Evolutionary conservation across 2,797 vertebrate species (phyloP).

Genomic region (Otolemur crassicaudatus): DNA sequence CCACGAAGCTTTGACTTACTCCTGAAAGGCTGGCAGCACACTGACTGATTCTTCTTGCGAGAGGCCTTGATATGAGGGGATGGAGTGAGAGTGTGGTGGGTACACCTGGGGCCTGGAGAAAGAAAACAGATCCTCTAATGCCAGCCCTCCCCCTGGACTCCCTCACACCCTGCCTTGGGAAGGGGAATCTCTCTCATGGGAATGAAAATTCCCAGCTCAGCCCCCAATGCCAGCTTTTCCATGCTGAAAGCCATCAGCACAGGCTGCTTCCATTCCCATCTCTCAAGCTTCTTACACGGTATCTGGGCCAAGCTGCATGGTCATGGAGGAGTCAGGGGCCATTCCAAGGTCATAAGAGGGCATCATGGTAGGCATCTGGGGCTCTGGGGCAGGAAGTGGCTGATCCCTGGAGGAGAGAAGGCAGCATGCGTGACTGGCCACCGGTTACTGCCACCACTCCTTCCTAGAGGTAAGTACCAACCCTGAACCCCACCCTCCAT

Average conservation of each 20-base stretch:
- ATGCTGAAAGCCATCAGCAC: neutral
- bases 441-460: neutral
- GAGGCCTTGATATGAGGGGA: conserved; percentile 64
- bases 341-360: conserved; percentile 75
- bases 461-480: neutral
- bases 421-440: neutral
- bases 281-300: conserved; percentile 71
- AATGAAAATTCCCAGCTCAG: conserved; percentile 38
- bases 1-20: conserved; percentile 71
- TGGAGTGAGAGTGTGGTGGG: conserved; percentile 65
- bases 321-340: conserved; percentile 64
- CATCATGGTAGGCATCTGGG: conserved; percentile 71
- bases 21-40: conserved; percentile 59
- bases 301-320: conserved; percentile 68
- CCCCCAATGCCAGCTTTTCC: neutral
- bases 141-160: neutral
- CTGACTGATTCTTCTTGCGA: conserved; percentile 55
- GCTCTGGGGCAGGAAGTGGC: conserved; percentile 71
- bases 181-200: neutral
- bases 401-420: conserved; percentile 72
- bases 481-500: fast-evolving
- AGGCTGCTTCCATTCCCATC: neutral
- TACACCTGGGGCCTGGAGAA: conserved; percentile 70
- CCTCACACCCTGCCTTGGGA: neutral
- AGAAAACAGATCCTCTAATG: conserved; percentile 42